Evolutionary conservation across 2,888 invertebrate species (phyloP), one percentile per base, ranked within the genome.

Genomic region (Phragmatobia fuliginosa): DNA sequence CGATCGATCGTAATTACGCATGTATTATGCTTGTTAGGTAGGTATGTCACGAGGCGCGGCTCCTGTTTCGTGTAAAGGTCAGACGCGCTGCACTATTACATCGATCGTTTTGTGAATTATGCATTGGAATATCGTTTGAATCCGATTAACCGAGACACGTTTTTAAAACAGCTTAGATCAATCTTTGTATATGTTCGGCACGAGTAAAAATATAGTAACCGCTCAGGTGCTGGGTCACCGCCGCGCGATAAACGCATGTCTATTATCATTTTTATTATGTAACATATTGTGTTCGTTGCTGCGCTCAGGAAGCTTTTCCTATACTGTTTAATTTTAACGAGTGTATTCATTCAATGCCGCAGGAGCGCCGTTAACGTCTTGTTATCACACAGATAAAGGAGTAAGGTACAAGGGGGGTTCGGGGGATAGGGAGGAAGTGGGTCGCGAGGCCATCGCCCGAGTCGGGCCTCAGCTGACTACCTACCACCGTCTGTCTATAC

Each of bases 391-490:
- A 88, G 92, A 91, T 92, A 92, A 90, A 91, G 89, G 87, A 89
- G 86, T 84, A 82, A 78, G 81, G 76, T 82, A 77, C 70, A 78
- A 77, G 80, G 85, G 85, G 85, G 81, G 80, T 76, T 80, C 77
- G 81, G 78, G 81, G 79, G 80, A 76, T 81, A 81, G 87, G 88
- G 88, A 87, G 90, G 90, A 92, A 91, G 86, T 92, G 91, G 93
- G 91, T 92, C 94, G 93, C 88, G 91, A 82, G 92, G 91, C 90
- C 94, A 93, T 87, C 93, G 93, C 85, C 92, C 94, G 88, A 83
- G 88, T 88, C 82, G 89, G 90, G 90, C 90, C 92, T 88, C 87
- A 83, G 85, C 83, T 86, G 87, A 79, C 88, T 87, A 89, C 90
- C 89, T 88, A 82, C 88, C 84, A 86, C 85, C 85, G 11, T n/a